Base-by-base conservation (phyloP, 1,140 invertebrate genomes). In the Drosophila hydei region DNA sequence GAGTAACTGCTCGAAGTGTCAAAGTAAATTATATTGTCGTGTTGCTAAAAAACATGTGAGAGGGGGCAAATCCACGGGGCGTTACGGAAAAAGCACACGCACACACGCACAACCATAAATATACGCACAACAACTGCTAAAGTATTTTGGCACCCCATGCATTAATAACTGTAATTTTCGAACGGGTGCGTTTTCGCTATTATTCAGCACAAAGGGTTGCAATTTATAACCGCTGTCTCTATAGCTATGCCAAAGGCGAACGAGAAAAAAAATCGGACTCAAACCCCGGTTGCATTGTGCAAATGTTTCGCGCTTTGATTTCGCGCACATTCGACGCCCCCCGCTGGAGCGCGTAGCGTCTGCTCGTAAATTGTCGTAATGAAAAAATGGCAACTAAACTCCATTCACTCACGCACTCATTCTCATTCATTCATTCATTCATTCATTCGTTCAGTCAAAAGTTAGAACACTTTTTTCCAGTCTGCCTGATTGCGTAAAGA, bases 161-260 rank as follows among this genome's bases (percentile, higher is more conserved):
- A 87, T 87, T 87, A 87, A 87, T 87, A 87, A 87, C 75, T 75
- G 83, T 83, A 78, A 87, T 87, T 87, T 87, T 87, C 56, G 42
- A 81, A 42, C 74, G 74, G 70, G 42, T 63, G 70, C 70, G 74
- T 45, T 48, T 61, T 59, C 60, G 36, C 30, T 51, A 48, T 50
- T 65, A 63, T 87, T 87, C 80, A 8, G 40, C 56, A 63, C 81
- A 85, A 87, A 88, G 81, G 81, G 81, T 87, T 87, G 83, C 83
- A 88, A 88, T 88, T 88, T 88, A 88, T 88, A 88, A 78, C 77
- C 84, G 78, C 42, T 47, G 23, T 42, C 61, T 50, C 50, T 36
- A 25, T 65, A 55, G 58, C 33, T 36, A 51, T 51, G 19, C 45
- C 30, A 14, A 51, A 25, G 40, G n/a, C 6, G 14, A 58, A 58